Evolutionary conservation across 2,888 invertebrate genomes (phyloP).

Genomic region (Pedicia rivosa): DNA sequence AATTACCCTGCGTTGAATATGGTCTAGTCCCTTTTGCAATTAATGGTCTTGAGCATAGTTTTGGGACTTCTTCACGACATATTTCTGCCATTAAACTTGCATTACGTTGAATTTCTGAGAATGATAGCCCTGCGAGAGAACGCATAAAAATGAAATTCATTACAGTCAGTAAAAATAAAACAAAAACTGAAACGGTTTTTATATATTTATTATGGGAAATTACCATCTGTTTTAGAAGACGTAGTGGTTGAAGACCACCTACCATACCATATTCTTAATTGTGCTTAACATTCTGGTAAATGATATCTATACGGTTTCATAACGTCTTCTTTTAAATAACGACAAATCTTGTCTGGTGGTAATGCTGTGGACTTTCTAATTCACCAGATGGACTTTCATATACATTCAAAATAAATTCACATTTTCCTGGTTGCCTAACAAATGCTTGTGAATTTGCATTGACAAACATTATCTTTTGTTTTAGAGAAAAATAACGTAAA

Average conservation of each 20-base stretch:
- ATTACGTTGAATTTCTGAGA: constrained; percentile 16
- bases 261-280: constrained; percentile 61
- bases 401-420: constrained; percentile 59
- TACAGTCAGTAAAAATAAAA: constrained; percentile 2
- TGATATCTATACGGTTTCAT: constrained; percentile 67
- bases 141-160: no score
- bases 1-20: constrained; percentile 35
- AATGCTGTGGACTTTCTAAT: constrained; percentile 59
- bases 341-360: constrained; percentile 68
- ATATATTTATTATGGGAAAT: no score
- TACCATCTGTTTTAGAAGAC: constrained; percentile 2
- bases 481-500: constrained; percentile 11
- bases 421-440: constrained; percentile 54
- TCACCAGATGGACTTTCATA: constrained; percentile 58
- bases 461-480: constrained; percentile 60
- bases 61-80: constrained; percentile 59
- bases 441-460: constrained; percentile 60
- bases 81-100: constrained; percentile 54
- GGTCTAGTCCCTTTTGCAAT: constrained; percentile 31
- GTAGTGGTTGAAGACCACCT: constrained; percentile 20
- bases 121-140: no score
- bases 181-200: background rate
- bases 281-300: constrained; percentile 53
- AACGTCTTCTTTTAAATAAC: constrained; percentile 59
- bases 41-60: constrained; percentile 34